Evolutionary conservation across 30 jellyfish, hydroid and myxozoan species (phyloP), one percentile per base, ranked within the genome.

Genomic region (Mastigias papua): DNA sequence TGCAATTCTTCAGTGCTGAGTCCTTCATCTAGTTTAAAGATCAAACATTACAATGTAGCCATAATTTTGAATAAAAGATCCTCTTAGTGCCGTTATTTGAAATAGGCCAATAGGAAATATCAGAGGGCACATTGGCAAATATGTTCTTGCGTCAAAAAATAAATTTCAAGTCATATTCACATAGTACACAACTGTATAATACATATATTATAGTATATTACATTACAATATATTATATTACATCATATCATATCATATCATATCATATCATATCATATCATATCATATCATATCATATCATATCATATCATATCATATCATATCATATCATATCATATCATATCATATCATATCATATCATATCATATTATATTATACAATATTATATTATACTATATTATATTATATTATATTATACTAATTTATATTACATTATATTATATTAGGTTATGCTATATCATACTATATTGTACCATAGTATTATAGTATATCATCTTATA

Each of bases 1-100:
- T 95, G 97, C 22, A 95, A 81, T 79, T 94, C 99, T n/a, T 94
- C 99, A 16, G 91, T 46, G 72, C 82, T 28, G 20, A 85, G 80
- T 13, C 76, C 97, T 68, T 78, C 91, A 27, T 88, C 97, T 88
- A 34, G 29, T 62, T 57, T 6, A 34, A 8, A 78, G 21, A 6
- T 22, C 33, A 75, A 19, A 5, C 22, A 48, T 26, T 17, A 71
- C 21, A 10, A 32, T 34, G 31, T 71, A 21, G 7, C 13, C 54
- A 42, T 15, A 42, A 4, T 42, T 4, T 4, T 42, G 7, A 15
- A 42, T 42, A 42, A 42, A 4, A 42, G 13, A 15, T 42, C n/a
- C n/a, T 42, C 13, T 8, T 8, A 15, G 54, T 42, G 54, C 13
- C 13, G 13, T 42, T 4, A 42, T 42, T 42, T 42, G 54, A 42